Evolutionary conservation across 2,888 invertebrate genomes (phyloP).

Genomic region (Timema cristinae): DNA sequence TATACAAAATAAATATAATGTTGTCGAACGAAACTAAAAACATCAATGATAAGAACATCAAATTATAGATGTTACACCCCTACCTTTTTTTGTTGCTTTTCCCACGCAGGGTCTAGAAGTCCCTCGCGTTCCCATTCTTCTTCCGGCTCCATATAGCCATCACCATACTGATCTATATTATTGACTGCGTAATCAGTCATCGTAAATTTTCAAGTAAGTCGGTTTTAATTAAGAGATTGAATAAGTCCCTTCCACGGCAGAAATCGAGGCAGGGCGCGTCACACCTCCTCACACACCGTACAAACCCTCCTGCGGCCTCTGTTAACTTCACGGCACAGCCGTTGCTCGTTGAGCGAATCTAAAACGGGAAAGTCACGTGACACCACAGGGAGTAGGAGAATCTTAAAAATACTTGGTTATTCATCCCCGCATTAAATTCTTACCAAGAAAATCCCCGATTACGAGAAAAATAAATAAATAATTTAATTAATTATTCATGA

Average conservation of each 20-base stretch:
- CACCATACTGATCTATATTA: slow-evolving; percentile 51
- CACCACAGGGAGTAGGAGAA: background rate
- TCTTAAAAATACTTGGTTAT: slow-evolving; percentile 1
- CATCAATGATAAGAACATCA: too few species aligned
- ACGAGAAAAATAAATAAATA: too few species aligned
- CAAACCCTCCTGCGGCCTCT: slow-evolving; percentile 29
- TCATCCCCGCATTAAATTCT: too few species aligned
- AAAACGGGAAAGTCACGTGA: slow-evolving; percentile 32
- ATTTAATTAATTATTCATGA: too few species aligned
- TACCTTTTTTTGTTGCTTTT: slow-evolving; percentile 99
- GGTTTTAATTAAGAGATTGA: slow-evolving; percentile 18
- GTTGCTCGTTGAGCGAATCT: background rate
- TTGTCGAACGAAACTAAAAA: too few species aligned
- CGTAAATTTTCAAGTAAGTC: slow-evolving; percentile 17
- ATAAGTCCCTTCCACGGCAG: slow-evolving; percentile 27
- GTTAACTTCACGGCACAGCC: background rate
- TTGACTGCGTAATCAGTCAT: slow-evolving; percentile 49
- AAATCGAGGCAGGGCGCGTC: slow-evolving; percentile 31
- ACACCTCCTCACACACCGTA: slow-evolving; percentile 33
- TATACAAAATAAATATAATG: too few species aligned
- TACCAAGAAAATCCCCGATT: too few species aligned
- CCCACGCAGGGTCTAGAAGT: slow-evolving; percentile 99
- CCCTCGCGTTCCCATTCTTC: slow-evolving; percentile 99
- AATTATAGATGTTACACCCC: slow-evolving; percentile 14
- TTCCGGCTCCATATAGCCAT: slow-evolving; percentile 97